phyloP scores from a whole-genome alignment of 2,113 vertebrate species.

The Eubucco bourcierii region DNA sequence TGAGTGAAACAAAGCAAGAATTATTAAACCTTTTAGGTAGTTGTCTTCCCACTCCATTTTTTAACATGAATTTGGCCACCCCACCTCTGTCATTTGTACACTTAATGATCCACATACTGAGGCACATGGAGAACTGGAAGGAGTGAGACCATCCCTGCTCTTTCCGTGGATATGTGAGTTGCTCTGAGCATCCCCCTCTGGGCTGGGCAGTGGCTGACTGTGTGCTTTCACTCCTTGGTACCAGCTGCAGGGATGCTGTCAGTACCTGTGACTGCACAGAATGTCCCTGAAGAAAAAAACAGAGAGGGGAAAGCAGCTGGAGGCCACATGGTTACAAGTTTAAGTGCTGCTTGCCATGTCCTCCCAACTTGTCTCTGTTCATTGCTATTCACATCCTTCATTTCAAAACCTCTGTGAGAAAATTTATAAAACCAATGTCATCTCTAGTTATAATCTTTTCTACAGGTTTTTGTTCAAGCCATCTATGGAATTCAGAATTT shows the following conservation, averaged over 20 bases:
- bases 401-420: not conserved
- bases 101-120: not conserved
- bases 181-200: fast-evolving
- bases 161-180: not conserved
- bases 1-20: not conserved
- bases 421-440: not conserved
- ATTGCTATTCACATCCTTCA: not conserved
- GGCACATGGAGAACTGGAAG: not conserved
- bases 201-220: not conserved
- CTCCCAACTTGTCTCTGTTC: not conserved
- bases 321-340: not conserved
- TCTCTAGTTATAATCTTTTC: not conserved
- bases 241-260: not conserved
- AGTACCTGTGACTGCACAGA: not conserved
- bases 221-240: not conserved
- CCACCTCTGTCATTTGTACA: not conserved
- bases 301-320: not conserved
- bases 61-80: not conserved
- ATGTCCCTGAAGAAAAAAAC: not conserved
- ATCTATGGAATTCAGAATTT: not conserved
- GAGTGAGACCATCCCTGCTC: not conserved
- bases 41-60: not conserved
- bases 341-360: not conserved
- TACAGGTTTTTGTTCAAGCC: not conserved
- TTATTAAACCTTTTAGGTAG: not conserved